Conservation (phyloP, 2,113 vertebrate genomes). For the Myrmecophaga tridactyla region DNA sequence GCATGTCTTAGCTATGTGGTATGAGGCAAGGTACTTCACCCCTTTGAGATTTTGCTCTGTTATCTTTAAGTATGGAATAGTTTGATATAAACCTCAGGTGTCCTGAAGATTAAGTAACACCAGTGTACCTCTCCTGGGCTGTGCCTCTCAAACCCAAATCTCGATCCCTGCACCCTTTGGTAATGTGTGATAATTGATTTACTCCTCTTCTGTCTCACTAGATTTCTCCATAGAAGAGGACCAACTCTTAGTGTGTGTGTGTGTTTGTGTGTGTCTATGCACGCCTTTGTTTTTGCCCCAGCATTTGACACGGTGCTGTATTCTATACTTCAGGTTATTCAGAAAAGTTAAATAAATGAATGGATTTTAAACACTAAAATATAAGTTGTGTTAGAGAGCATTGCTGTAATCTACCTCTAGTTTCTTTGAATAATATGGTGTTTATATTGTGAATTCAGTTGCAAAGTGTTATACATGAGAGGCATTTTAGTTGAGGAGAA, state of each 20-base stretch:
- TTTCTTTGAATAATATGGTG: neutral
- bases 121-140: fast-evolving
- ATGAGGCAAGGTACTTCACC: neutral
- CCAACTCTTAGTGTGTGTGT: neutral
- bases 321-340: neutral
- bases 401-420: neutral
- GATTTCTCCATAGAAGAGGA: neutral
- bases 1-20: fast-evolving
- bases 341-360: neutral
- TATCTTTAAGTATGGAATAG: neutral
- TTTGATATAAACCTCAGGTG: neutral
- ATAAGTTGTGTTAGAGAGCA: neutral
- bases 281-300: neutral
- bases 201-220: neutral
- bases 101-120: neutral
- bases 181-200: neutral
- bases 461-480: neutral
- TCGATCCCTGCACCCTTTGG: neutral
- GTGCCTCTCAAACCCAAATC: fast-evolving
- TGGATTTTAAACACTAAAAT: neutral
- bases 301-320: neutral
- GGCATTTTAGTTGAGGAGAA: neutral
- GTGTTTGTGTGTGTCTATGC: too few relatives aligned
- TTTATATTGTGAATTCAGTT: neutral
- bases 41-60: neutral